Evolutionary conservation across 2,797 vertebrate genomes (phyloP).

Genomic region (Leontocebus nigricollis): DNA sequence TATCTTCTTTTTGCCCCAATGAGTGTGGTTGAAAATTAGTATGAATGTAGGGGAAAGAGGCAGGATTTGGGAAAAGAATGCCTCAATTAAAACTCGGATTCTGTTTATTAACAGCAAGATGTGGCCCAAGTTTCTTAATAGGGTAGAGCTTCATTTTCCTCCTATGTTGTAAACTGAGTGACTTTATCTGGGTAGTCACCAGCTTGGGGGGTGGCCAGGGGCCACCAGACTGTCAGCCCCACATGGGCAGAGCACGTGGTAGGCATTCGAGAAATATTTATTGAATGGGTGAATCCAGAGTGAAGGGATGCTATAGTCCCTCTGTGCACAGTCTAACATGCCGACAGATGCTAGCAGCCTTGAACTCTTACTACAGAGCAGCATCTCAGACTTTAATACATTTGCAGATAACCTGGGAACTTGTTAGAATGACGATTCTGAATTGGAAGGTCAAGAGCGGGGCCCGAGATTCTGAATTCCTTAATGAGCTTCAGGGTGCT

Average conservation of each 20-base stretch:
- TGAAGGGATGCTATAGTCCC: too few relatives aligned
- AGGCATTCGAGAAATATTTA: neutral
- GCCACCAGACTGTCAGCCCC: too few relatives aligned
- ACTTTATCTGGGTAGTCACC: neutral
- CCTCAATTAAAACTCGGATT: neutral
- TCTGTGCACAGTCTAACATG: neutral
- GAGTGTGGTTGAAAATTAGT: neutral
- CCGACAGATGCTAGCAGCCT: neutral
- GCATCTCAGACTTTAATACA: rapidly evolving
- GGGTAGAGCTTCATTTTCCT: neutral
- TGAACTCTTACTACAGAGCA: rapidly evolving
- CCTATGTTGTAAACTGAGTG: neutral
- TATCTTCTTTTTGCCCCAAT: neutral
- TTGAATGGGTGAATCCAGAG: neutral
- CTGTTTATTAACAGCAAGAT: neutral
- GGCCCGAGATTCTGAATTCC: neutral
- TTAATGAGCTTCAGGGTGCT: neutral
- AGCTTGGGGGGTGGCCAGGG: neutral
- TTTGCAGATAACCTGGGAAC: neutral
- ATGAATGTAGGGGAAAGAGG: neutral
- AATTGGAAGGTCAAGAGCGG: neutral
- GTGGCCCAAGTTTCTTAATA: neutral
- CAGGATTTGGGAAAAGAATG: neutral
- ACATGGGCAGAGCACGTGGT: neutral
- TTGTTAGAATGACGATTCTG: neutral